These are phyloP conservation scores for Podabrus alpinus DNA, from an alignment of 2,888 invertebrate genomes.

Conservation along the genomic window DNA sequence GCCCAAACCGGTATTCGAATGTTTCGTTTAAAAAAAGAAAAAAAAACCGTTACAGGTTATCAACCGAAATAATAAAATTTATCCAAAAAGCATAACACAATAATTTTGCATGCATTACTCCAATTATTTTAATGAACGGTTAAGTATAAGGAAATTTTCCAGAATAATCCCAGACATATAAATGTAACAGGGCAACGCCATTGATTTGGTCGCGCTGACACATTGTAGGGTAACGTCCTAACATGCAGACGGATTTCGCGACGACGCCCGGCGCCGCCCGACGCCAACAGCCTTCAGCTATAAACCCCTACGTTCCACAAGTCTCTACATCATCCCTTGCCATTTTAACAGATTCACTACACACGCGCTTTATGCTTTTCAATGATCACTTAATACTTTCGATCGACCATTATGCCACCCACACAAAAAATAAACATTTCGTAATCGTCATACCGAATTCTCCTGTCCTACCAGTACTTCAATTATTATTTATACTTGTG, in stretches of 20 bases:
- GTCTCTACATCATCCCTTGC: conserved; percentile 28
- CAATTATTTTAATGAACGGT: not conserved
- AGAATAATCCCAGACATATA: conserved; percentile 16
- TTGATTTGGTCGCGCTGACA: conserved; percentile 48
- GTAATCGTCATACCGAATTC: not conserved
- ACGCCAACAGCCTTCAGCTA: conserved; percentile 28
- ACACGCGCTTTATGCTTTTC: conserved; percentile 20
- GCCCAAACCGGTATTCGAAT: not conserved
- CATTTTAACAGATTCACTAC: conserved; percentile 24
- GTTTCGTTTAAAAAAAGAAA: not conserved
- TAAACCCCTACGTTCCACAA: conserved; percentile 31
- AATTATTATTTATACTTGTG: too few species aligned
- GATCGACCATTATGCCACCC: conserved; percentile 11
- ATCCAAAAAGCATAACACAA: not conserved
- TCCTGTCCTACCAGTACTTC: too few species aligned
- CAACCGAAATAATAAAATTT: not conserved
- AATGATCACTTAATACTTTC: conserved; percentile 23
- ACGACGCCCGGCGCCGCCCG: conserved; percentile 35
- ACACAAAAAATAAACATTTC: not conserved
- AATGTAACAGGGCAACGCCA: conserved; percentile 35
- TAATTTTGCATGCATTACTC: not conserved
- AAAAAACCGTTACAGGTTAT: not conserved
- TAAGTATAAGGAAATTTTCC: not conserved
- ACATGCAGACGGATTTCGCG: conserved; percentile 38
- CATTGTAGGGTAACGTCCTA: conserved; percentile 49